Evolutionary conservation across 37 sponge, comb jelly and placozoan genomes (phyloP), one percentile per base, ranked within the genome.

Genomic region (Eunapius fragilis): DNA sequence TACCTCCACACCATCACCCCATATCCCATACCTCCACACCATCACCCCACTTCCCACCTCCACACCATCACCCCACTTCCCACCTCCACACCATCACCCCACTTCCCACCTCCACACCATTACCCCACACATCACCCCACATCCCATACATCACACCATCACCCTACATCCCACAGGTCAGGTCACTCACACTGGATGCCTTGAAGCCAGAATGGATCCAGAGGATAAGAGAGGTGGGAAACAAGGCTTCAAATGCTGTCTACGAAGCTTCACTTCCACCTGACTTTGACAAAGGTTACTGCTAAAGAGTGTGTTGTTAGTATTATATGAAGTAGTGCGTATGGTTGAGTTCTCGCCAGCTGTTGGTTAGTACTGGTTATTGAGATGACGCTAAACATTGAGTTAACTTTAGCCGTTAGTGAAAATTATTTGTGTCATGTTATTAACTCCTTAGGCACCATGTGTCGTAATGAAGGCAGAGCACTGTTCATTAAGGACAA

Each of bases 151-250:
- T 75, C 76, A 28, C 35, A 27, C 36, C 22, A 33, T 37, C 34
- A 73, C 25, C 27, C 26, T 70, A 70, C 31, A 23, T 58, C 38
- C 28, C 6, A 25, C 87, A 95, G 88, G 96, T 92, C 10, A 84
- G 93, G 25, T 95, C 96, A 22, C 96, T 95, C n/a, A 95, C 96
- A 25, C 83, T 95, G 50, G 96, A 95, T 74, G 85, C 81, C 3
- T 68, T 92, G 49, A 95, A 90, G 25, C 84, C 88, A 0, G 88
- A 78, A 30, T 89, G 87, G 80, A 68, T 90, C 36, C 82, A 74
- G 27, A 81, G 32, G 25, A 31, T 95, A 69, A 87, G 82, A 48
- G 79, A 80, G 11, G 37, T 87, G 14, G 96, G 96, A 10, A 95
- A 95, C 83, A 80, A 7, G 3, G 72, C 45, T 6, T 77, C 90